A percentile compares a stretch with the other conserved stretches of the same genome.
Evolutionary conservation across 1,140 invertebrate genomes (phyloP).

Genomic region (Drosophila bocqueti): DNA sequence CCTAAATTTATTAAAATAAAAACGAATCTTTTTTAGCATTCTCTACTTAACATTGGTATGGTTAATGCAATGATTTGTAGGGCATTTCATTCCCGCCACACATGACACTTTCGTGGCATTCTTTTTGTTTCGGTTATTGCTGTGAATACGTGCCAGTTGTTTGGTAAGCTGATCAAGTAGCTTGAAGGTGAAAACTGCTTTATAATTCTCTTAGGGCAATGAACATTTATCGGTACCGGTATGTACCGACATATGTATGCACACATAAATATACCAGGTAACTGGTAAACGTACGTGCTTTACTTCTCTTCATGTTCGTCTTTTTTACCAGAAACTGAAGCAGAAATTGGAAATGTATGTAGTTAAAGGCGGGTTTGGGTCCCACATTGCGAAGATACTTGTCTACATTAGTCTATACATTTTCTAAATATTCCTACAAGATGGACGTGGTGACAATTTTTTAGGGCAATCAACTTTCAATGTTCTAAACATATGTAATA

Average conservation of each 20-base stretch:
- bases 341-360: background rate
- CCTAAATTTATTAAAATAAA: too few species aligned
- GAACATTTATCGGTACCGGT: slow-evolving; percentile 6
- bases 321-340: background rate
- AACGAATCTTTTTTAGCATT: too few species aligned
- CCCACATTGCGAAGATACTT: background rate
- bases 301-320: background rate
- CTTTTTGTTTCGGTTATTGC: background rate
- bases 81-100: background rate
- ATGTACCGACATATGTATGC: background rate
- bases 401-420: background rate
- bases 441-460: too few species aligned
- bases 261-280: background rate
- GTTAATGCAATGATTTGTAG: background rate
- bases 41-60: too few species aligned
- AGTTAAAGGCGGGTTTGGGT: background rate
- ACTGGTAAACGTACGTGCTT: slow-evolving; percentile 7
- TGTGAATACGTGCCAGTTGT: slow-evolving; percentile 9
- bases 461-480: too few species aligned
- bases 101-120: background rate
- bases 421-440: background rate
- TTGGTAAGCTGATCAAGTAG: slow-evolving; percentile 13
- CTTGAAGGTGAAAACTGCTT: slow-evolving; percentile 5
- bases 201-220: slow-evolving; percentile 13
- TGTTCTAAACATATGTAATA: too few species aligned